Evolutionary conservation across 1,140 invertebrate species (phyloP), one percentile per base, ranked within the genome.

Genomic region (Rhyacophila brunnea): DNA sequence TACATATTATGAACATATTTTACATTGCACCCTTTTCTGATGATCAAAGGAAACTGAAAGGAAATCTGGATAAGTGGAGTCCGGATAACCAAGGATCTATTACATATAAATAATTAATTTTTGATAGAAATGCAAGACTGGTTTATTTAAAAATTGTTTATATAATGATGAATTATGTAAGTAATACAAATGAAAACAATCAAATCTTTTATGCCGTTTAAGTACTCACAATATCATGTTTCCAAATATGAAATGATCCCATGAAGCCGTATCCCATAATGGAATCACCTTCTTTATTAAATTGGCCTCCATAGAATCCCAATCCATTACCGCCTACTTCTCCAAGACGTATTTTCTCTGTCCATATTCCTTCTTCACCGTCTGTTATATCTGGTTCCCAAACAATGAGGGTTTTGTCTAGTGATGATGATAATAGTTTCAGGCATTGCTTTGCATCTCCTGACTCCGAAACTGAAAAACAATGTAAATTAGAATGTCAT

Each of bases 171-270:
- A n/a, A n/a, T n/a, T n/a, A n/a, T n/a, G n/a, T n/a, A n/a, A n/a
- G n/a, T n/a, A n/a, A n/a, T n/a, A n/a, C n/a, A n/a, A n/a, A n/a
- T n/a, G n/a, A n/a, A n/a, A n/a, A n/a, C n/a, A n/a, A n/a, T n/a
- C n/a, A n/a, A n/a, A n/a, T n/a, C n/a, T n/a, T n/a, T n/a, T n/a
- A n/a, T n/a, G n/a, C n/a, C n/a, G n/a, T n/a, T n/a, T n/a, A n/a
- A n/a, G 9, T 28, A 28, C 23, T 28, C 66, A 85, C 80, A 53
- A 80, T 67, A 58, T 80, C 73, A 60, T 81, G 81, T 23, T 77
- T 77, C 96, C 96, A 99, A n/a, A 95, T 82, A 73, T 98, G 93
- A 68, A 99, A 88, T 0, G 92, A 91, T 14, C 96, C 96, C 71
- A 94, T 89, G 70, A 93, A 96, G 13, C 93, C 90, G 74, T 96